A percentile compares a stretch with the other conserved stretches of the same genome.
phyloP scores from a whole-genome alignment of 2,888 invertebrate species.

The Limnephilus auricula region DNA sequence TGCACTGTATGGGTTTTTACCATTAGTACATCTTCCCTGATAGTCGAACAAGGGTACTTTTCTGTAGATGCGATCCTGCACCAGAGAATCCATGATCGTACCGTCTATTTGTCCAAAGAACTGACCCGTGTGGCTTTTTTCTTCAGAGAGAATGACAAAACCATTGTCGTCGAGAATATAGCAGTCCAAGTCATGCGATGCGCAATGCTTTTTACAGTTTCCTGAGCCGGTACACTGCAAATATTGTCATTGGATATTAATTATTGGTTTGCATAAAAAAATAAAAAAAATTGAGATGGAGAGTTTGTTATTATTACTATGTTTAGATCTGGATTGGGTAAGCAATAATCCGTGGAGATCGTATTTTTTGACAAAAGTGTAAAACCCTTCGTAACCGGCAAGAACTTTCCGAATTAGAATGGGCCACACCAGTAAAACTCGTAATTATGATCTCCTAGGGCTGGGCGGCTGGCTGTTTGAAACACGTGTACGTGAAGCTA shows the following conservation, averaged over 20 bases:
- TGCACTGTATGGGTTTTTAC: slow-evolving; percentile 82
- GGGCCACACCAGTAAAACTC: too few species aligned
- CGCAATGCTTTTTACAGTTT: slow-evolving; percentile 89
- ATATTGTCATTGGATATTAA: neutral
- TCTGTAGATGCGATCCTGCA: slow-evolving; percentile 93
- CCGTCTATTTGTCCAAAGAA: slow-evolving; percentile 97
- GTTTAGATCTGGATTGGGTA: neutral
- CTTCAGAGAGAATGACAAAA: slow-evolving; percentile 94
- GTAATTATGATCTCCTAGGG: too few species aligned
- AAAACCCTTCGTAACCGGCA: too few species aligned
- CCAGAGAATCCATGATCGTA: slow-evolving; percentile 94
- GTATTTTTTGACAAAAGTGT: too few species aligned
- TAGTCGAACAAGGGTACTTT: slow-evolving; percentile 92
- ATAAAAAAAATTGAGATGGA: too few species aligned
- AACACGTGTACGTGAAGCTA: too few species aligned
- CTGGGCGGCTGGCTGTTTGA: too few species aligned
- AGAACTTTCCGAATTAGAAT: too few species aligned
- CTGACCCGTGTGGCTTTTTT: slow-evolving; percentile 89
- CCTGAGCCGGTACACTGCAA: slow-evolving; percentile 83
- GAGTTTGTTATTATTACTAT: too few species aligned
- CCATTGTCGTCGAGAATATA: slow-evolving; percentile 97
- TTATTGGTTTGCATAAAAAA: neutral
- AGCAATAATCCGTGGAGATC: neutral
- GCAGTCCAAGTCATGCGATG: slow-evolving; percentile 92
- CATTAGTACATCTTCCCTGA: slow-evolving; percentile 90